These are phyloP conservation scores for Sphaerodactylus townsendi DNA, from an alignment of 2,113 vertebrate species.

Conservation along the genomic window DNA sequence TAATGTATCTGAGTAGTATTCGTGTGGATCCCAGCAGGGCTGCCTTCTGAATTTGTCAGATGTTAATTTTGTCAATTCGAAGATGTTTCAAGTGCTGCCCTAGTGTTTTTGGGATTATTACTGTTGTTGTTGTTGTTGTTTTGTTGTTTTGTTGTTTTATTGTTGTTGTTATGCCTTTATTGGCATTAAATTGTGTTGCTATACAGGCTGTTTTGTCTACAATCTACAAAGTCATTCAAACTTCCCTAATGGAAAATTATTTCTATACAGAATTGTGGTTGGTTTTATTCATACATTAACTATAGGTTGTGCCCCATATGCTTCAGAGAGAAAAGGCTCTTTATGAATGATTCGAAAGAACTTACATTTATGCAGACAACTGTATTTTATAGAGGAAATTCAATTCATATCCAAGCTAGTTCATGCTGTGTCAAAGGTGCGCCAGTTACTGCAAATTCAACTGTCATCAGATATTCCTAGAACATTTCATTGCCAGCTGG, in stretches of 20 bases:
- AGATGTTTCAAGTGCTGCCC: too few species aligned
- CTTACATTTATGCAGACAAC: not conserved
- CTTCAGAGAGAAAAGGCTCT: not conserved
- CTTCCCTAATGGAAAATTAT: not conserved
- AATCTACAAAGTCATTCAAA: not conserved
- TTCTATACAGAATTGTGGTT: not conserved
- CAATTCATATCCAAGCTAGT: not conserved
- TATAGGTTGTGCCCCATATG: not conserved
- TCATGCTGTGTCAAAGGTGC: fast-evolving
- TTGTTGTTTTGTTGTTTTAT: too few species aligned
- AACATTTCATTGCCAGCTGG: not conserved
- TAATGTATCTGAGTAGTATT: too few species aligned
- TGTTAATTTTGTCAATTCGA: too few species aligned
- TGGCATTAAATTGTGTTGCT: not conserved
- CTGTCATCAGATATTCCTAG: not conserved
- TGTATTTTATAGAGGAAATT: not conserved
- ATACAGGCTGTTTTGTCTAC: not conserved
- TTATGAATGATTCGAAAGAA: not conserved
- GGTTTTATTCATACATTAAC: not conserved
- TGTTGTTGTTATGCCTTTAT: too few species aligned
- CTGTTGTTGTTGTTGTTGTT: too few species aligned
- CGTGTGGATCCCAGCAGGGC: too few species aligned
- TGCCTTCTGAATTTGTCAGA: too few species aligned
- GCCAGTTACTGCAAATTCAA: not conserved
- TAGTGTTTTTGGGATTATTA: too few species aligned